phyloP scores from a whole-genome alignment of 2,888 invertebrate species.

The Clunio marinus region DNA sequence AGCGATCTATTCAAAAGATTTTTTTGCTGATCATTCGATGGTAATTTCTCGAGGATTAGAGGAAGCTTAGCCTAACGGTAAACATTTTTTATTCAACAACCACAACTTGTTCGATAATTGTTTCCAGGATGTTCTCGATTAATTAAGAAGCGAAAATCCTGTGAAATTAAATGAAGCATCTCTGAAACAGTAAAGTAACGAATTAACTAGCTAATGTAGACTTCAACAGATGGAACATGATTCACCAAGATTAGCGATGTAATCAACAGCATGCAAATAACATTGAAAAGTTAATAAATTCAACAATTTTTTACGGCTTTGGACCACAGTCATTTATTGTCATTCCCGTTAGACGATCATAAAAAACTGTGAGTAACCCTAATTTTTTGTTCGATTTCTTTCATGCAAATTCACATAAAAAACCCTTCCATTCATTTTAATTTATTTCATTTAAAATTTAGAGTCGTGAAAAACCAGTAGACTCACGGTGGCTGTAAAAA shows the following conservation, averaged over 20 bases:
- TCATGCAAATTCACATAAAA: conserved; percentile 36
- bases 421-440: conserved; percentile 34
- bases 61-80: conserved; percentile 26
- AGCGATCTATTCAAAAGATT: background rate
- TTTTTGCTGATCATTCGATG: conserved; percentile 36
- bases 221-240: conserved; percentile 26
- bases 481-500: conserved; percentile 14
- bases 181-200: conserved; percentile 9
- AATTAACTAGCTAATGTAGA: too few species aligned
- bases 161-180: conserved; percentile 4
- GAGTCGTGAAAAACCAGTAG: conserved; percentile 2
- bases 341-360: background rate
- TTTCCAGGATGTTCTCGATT: conserved; percentile 20
- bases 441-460: conserved; percentile 20
- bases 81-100: background rate
- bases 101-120: background rate
- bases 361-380: conserved; percentile 28
- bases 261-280: conserved; percentile 7
- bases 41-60: conserved; percentile 16
- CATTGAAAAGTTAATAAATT: background rate
- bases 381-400: background rate
- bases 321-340: conserved; percentile 9
- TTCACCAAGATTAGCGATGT: background rate
- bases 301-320: background rate
- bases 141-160: conserved; percentile 36